Evolutionary conservation across 2,888 invertebrate genomes (phyloP).

Genomic region (Epirrhoe tristata): DNA sequence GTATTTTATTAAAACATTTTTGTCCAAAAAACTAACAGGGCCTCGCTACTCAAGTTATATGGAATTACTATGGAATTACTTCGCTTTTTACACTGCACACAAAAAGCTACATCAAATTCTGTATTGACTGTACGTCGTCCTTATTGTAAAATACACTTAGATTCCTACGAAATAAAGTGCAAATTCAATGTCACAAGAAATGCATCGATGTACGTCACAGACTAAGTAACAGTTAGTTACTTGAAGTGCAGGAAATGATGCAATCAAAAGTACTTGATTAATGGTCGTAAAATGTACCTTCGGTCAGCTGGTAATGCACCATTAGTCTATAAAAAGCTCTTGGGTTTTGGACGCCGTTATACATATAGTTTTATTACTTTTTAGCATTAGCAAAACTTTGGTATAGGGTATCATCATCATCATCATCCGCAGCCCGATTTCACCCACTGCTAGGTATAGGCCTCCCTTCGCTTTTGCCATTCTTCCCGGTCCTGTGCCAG

Average conservation of each 20-base stretch:
- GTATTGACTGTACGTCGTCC: slow-evolving; percentile 7
- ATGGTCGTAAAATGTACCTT: slow-evolving; percentile 45
- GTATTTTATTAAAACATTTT: background rate
- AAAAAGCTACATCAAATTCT: slow-evolving; percentile 2
- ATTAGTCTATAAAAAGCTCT: slow-evolving; percentile 31
- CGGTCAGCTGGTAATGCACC: slow-evolving; percentile 34
- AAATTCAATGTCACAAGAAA: slow-evolving; percentile 36
- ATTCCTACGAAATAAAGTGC: slow-evolving; percentile 17
- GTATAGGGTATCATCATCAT: too few relatives aligned
- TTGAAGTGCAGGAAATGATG: slow-evolving; percentile 58
- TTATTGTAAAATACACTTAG: slow-evolving; percentile 16
- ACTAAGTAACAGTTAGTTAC: background rate
- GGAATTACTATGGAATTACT: too few relatives aligned
- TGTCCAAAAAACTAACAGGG: too few relatives aligned
- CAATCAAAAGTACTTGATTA: slow-evolving; percentile 52
- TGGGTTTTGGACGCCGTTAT: background rate
- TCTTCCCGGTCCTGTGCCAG: too few relatives aligned
- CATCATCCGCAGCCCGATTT: too few relatives aligned
- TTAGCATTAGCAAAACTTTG: too few relatives aligned
- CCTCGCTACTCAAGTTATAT: too few relatives aligned
- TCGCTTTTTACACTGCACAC: too few relatives aligned
- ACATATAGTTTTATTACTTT: too few relatives aligned
- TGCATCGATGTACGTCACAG: slow-evolving; percentile 37
- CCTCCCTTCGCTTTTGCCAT: too few relatives aligned
- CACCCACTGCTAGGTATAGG: too few relatives aligned